Base-by-base conservation (phyloP, 2,888 invertebrate species). In the Cataglyphis livida region DNA sequence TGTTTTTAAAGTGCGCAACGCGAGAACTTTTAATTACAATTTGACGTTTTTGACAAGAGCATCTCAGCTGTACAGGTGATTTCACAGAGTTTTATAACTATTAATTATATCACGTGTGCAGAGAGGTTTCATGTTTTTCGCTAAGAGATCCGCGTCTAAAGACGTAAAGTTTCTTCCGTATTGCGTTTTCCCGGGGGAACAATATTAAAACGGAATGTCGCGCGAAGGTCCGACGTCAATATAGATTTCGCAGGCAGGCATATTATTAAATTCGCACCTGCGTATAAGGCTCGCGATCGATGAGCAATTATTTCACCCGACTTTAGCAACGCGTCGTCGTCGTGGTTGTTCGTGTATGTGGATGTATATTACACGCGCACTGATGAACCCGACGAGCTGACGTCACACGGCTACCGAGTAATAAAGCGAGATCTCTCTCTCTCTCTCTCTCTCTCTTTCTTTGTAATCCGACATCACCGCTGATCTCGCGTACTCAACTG, bases 321-420 rank as follows among this genome's bases (percentile, higher is more conserved):
- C 78, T 79, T 79, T 79, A 71, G 71, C 70, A 71, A 57, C 71
- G 48, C 25, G 44, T 38, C 51, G 48, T 25, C 25, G 65, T 68
- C 66, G 32, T 68, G n/a, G 51, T 51, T 68, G 51, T 12, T 51
- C 68, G 68, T 68, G 68, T 51, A 51, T 25, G 21, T 57, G 70
- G 71, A 79, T 44, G 44, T 61, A 18, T 71, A 79, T 79, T 79
- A 79, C 59, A 59, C 71, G 59, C 71, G 78, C 71, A 12, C 78
- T 79, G 70, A 79, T 79, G 71, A 79, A 71, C 71, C 59, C 25
- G 57, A n/a, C 38, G 41, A 41, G 57, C 25, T 54, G 82, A 84
- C 81, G 82, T 85, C 89, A 89, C 86, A 87, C 57, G 70, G 57
- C 75, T 83, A 32, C 54, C 84, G 21, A 83, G 68, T 88, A 89